Evolutionary conservation across 2,113 vertebrate genomes (phyloP), one percentile per base, ranked within the genome.

Genomic region (Poeciliopsis occidentalis): DNA sequence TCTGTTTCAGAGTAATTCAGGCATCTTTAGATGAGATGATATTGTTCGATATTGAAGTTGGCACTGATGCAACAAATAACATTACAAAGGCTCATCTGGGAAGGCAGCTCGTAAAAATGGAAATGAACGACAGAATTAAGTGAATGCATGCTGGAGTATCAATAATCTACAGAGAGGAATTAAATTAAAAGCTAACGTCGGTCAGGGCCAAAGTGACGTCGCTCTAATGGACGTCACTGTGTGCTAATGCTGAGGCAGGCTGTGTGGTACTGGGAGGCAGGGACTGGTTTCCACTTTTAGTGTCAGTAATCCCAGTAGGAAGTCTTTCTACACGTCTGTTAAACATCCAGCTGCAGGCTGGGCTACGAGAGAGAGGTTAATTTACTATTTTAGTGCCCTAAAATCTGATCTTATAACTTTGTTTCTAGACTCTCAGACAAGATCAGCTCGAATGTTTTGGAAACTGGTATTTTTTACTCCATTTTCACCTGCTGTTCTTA

Each of bases 81-180:
- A 86, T 85, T 84, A 81, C 78, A 87, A 81, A 83, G 73, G 68
- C 82, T 82, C 86, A 70, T 80, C 73, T 69, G 69, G 67, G 72
- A 82, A 78, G 73, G 51, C 74, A 75, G 71, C 63, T 80, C 76
- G 83, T 89, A 81, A 87, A 91, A 85, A 91, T 91, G 87, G 78
- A 91, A 91, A 89, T 87, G 70, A 89, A 85, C 69, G 81, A 77
- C 76, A 86, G 79, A 88, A 80, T 78, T 71, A 89, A 88, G 83
- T 74, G 75, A 88, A 89, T 69, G 76, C 69, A 54, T n/a, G 73
- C 64, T 72, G 47, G 63, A 64, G 71, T 84, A 86, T 83, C 81
- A 90, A 89, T 88, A 84, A 91, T 84, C 76, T 81, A 62, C 63
- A 74, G 69, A 54, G 69, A 61, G 67, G 73, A 75, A 83, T 86